Percentiles rank a stretch among this genome's conserved stretches.
These are phyloP conservation scores for Lithobates sylvaticus DNA, from an alignment of 2,797 vertebrate genomes.

Conservation along the genomic window DNA sequence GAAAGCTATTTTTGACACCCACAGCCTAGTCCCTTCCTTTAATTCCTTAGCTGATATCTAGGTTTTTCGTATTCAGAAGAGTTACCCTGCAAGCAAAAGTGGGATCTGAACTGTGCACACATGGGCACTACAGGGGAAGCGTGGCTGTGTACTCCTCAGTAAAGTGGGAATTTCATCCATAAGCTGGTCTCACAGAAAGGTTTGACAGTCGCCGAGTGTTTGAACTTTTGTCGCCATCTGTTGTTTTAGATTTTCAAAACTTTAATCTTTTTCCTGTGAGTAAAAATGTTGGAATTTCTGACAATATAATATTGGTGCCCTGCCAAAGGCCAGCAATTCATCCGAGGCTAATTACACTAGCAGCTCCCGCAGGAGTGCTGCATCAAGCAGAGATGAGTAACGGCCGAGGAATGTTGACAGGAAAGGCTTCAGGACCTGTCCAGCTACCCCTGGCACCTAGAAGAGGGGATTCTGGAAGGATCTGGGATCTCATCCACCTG, in stretches of 20 bases:
- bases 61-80: too few species aligned
- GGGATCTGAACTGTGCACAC: too few species aligned
- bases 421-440: neutral
- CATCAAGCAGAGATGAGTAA: constrained; percentile 36
- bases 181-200: neutral
- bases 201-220: neutral
- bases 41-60: too few species aligned
- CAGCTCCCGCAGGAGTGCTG: neutral
- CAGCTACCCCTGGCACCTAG: neutral
- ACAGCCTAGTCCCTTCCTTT: too few species aligned
- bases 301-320: constrained; percentile 64
- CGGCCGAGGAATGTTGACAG: constrained; percentile 24
- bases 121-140: too few species aligned
- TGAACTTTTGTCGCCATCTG: neutral
- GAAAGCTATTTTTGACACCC: too few species aligned
- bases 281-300: constrained; percentile 72
- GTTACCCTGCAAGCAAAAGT: too few species aligned
- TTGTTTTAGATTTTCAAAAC: neutral
- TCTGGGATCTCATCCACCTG: constrained; percentile 2
- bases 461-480: neutral
- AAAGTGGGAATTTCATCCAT: neutral
- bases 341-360: constrained; percentile 43
- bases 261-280: constrained; percentile 62
- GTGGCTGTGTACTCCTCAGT: neutral
- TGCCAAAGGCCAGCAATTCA: constrained; percentile 60